Conservation (phyloP, 2,888 invertebrate genomes). For the Cynaeus angustus region DNA sequence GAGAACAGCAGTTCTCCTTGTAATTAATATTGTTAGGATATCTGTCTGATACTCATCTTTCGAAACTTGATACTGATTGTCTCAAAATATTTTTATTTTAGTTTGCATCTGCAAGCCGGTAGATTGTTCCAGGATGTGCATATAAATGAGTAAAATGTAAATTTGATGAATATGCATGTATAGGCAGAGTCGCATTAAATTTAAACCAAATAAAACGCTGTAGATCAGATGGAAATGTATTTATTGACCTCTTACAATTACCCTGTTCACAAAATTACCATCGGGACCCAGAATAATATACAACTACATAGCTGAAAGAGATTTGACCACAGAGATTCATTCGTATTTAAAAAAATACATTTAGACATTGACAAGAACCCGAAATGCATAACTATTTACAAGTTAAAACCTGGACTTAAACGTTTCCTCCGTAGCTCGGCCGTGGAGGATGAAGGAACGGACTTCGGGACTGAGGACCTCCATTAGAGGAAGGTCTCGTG, state of each 20-base stretch:
- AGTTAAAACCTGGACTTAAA: conserved; percentile 24
- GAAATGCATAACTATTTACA: conserved; percentile 21
- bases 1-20: background rate
- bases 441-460: conserved; percentile 67
- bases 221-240: conserved; percentile 27
- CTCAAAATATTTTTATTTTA: too few species aligned
- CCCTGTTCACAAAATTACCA: conserved; percentile 39
- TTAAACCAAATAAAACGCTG: conserved; percentile 30
- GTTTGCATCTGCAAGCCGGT: too few species aligned
- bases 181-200: too few species aligned
- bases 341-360: conserved; percentile 37
- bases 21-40: background rate
- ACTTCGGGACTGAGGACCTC: conserved; percentile 59
- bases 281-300: conserved; percentile 11
- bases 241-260: conserved; percentile 32
- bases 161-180: background rate
- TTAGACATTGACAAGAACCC: conserved; percentile 14
- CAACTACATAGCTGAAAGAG: conserved; percentile 16
- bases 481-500: conserved; percentile 61
- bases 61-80: too few species aligned
- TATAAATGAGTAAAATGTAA: conserved; percentile 8
- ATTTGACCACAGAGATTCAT: conserved; percentile 12
- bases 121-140: conserved; percentile 1
- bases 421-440: conserved; percentile 58
- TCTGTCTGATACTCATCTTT: background rate